phyloP scores from a whole-genome alignment of 2,113 vertebrate species.

The Copsychus sechellarum region DNA sequence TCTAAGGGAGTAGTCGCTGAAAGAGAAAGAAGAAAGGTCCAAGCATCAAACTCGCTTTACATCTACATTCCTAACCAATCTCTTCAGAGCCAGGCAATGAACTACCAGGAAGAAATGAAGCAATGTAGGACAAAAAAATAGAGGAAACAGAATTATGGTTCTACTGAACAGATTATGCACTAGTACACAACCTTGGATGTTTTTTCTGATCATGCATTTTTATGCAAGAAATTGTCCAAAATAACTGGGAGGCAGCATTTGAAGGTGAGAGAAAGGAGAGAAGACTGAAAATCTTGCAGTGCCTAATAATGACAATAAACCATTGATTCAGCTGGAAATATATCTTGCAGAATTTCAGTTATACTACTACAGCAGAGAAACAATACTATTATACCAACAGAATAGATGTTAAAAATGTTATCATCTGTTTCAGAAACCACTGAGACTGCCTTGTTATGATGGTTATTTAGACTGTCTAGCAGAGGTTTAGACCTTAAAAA shows the following conservation, averaged over 20 bases:
- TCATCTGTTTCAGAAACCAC: background rate
- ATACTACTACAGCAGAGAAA: background rate
- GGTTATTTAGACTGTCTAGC: background rate
- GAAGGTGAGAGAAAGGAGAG: background rate
- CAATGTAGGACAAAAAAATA: background rate
- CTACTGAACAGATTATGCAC: background rate
- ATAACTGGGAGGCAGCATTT: background rate
- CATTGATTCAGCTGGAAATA: background rate
- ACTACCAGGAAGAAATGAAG: background rate
- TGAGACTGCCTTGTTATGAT: background rate
- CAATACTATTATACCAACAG: background rate
- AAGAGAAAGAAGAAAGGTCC: background rate
- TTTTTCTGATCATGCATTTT: background rate
- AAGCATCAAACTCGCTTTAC: accelerated
- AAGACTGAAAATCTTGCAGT: background rate
- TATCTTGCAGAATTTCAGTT: background rate
- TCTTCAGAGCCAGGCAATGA: background rate
- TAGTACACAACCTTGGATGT: background rate
- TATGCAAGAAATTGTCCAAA: background rate
- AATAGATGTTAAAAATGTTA: background rate
- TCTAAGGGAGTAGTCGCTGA: background rate
- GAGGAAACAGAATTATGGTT: background rate
- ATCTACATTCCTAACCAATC: background rate
- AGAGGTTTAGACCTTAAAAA: background rate
- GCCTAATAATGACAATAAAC: background rate